These are phyloP conservation scores for Hyperoodon ampullatus DNA, from an alignment of 2,113 vertebrate species.

Conservation along the genomic window DNA sequence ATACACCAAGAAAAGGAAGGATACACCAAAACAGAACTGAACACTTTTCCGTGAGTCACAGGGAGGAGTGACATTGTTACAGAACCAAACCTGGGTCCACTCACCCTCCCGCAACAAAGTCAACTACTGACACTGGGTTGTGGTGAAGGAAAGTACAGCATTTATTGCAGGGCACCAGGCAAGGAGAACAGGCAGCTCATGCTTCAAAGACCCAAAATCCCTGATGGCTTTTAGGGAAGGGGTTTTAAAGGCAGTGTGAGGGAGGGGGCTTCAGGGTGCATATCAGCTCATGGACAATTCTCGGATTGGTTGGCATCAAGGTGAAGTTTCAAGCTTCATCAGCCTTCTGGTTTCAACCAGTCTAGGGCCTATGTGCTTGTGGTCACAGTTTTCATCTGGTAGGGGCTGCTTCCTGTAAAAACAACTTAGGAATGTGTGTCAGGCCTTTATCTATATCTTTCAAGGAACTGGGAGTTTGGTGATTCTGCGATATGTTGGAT, in stretches of 20 bases:
- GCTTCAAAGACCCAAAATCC: rapidly evolving
- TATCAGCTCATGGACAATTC: rapidly evolving
- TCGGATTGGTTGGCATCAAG: not conserved
- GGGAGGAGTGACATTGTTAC: not conserved
- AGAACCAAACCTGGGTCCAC: not conserved
- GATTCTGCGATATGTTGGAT: not conserved
- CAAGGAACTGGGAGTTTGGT: not conserved
- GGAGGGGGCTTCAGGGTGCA: not conserved
- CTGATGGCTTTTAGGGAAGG: not conserved
- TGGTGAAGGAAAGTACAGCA: not conserved
- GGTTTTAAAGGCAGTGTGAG: not conserved
- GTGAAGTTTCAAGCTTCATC: not conserved
- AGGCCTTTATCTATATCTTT: not conserved
- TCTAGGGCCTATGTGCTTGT: not conserved
- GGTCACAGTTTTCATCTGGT: not conserved
- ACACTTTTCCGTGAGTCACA: rapidly evolving
- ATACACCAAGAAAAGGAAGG: not conserved
- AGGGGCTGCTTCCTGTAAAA: not conserved
- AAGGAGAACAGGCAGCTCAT: not conserved
- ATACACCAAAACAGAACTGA: not conserved
- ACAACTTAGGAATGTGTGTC: not conserved
- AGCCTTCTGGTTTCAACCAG: not conserved
- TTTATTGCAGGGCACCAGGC: not conserved
- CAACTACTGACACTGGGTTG: not conserved
- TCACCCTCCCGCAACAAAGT: not conserved